Base-by-base conservation (phyloP, 2,113 vertebrate species). In the Perca fluviatilis region DNA sequence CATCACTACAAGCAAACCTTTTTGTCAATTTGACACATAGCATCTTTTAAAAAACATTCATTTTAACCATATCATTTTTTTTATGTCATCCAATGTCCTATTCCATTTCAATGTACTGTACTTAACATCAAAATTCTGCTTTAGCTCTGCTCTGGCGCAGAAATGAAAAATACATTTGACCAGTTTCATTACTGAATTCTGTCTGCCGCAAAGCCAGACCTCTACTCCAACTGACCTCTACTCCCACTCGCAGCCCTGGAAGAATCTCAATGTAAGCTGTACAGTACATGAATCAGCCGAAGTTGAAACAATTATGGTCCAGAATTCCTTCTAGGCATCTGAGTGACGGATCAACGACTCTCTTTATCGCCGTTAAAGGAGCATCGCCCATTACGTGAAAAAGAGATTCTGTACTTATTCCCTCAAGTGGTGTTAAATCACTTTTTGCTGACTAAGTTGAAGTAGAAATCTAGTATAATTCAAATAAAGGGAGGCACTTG, bases 271-370 rank as follows among this genome's bases (percentile, higher is more conserved):
- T 33, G 36, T 61, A 71, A 91, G 66, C 74, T 23, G 4, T 70
- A 43, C 67, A 19, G 57, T 18, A 36, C 80, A 89, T 82, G 82
- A 85, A 86, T 74, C 58, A 70, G 79, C 56, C 50, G 7, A 46
- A 72, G 79, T 74, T 82, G 82, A 84, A 85, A 88, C 82, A 83
- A 77, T 87, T 77, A 76, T 50, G 47, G 57, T 23, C 47, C 54
- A 61, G 54, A 84, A 86, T 85, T 82, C 84, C 83, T 89, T 6
- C 69, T 0, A 72, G 82, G 74, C 85, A 57, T 79, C 58, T 65
- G 74, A 86, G 67, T 83, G 82, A 58, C 86, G 82, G 70, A 89
- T 68, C 89, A 73, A 67, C 49, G 30, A 51, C 79, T 77, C 63
- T 30, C 73, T 80, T 74, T 74, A 82, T 80, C 60, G 61, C 77